Percentiles rank a stretch among this genome's conserved stretches.
These are phyloP conservation scores for Casuarius casuarius DNA, from an alignment of 2,113 vertebrate genomes.

Conservation along the genomic window DNA sequence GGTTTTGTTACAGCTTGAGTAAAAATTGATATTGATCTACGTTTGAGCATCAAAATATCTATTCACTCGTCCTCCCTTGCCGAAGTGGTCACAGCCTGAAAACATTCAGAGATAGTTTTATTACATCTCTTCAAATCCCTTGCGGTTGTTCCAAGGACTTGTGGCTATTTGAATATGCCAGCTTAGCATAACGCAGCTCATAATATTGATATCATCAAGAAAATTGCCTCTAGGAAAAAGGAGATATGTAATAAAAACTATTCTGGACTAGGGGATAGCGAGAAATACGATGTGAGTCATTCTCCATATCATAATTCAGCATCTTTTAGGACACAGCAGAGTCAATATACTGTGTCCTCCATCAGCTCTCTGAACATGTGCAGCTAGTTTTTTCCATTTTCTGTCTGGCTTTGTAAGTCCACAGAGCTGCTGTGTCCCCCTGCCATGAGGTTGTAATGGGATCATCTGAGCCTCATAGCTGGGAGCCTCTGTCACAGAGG, in stretches of 20 bases:
- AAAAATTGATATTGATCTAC: background rate
- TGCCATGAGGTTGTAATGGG: accelerated
- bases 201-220: conserved; percentile 20
- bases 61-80: background rate
- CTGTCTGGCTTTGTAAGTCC: background rate
- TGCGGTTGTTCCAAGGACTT: conserved; percentile 25
- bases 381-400: background rate
- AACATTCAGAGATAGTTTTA: background rate
- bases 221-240: background rate
- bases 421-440: background rate
- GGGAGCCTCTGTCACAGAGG: background rate
- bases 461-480: background rate
- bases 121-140: conserved; percentile 13
- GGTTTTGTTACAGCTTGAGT: background rate
- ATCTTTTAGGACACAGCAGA: background rate
- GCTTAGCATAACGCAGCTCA: background rate
- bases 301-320: conserved; percentile 9
- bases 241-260: conserved; percentile 22
- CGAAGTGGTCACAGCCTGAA: background rate
- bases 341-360: background rate
- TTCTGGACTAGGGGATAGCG: background rate
- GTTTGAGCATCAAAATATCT: background rate
- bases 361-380: background rate
- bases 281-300: background rate
- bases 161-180: conserved; percentile 4